Percentiles rank a stretch among this genome's conserved stretches.
Evolutionary conservation across 2,797 vertebrate genomes (phyloP).

Genomic region (Coluber constrictor): DNA sequence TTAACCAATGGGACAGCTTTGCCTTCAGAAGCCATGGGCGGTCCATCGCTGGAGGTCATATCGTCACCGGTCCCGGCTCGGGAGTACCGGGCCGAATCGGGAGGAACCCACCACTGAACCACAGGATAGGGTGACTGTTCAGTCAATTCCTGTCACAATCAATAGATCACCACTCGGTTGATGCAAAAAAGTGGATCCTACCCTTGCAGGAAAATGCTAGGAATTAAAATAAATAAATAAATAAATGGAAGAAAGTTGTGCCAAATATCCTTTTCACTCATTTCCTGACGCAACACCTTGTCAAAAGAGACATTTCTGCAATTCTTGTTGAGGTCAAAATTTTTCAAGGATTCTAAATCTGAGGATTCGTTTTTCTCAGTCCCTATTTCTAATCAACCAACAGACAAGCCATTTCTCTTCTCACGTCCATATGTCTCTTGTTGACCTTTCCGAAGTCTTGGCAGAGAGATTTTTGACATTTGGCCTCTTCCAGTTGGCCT

Average conservation of each 20-base stretch:
- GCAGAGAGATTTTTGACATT: not conserved
- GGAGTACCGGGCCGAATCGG: no score
- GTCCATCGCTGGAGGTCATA: not conserved
- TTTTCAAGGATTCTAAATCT: not conserved
- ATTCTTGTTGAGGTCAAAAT: not conserved
- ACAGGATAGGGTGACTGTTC: not conserved
- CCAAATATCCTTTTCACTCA: not conserved
- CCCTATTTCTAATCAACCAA: not conserved
- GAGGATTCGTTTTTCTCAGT: not conserved
- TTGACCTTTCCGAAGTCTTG: not conserved
- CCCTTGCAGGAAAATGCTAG: not conserved
- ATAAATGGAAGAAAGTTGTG: not conserved
- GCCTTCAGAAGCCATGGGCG: not conserved
- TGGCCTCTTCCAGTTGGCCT: slow-evolving; percentile 21
- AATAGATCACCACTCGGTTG: not conserved
- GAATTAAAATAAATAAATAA: no score
- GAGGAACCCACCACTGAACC: no score
- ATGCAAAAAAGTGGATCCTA: not conserved
- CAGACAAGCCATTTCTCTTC: not conserved
- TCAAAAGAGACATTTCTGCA: not conserved
- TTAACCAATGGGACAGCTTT: not conserved
- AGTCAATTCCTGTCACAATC: not conserved
- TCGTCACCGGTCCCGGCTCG: no score
- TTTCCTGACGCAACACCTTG: not conserved
- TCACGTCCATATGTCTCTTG: not conserved